phyloP scores from a whole-genome alignment of 2,797 vertebrate genomes.

The Jordanella pulchra region DNA sequence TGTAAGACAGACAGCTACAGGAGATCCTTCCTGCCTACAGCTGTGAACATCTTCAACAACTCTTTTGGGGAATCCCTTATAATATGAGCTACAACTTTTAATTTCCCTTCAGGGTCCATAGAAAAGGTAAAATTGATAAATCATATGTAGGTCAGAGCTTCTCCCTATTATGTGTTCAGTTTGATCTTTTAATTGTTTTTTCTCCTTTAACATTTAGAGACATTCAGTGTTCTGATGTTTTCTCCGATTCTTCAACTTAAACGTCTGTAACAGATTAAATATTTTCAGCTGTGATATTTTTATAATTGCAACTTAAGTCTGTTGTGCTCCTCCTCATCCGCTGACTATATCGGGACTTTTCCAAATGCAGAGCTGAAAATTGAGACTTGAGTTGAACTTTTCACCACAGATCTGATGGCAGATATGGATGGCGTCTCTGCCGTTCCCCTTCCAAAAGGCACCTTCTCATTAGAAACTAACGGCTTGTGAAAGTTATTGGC shows the following conservation, averaged over 20 bases:
- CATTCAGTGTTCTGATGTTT: neutral
- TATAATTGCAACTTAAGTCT: too few relatives aligned
- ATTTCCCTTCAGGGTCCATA: too few relatives aligned
- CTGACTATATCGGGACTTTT: neutral
- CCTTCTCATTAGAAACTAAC: neutral
- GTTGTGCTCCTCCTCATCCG: neutral
- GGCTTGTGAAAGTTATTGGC: slow-evolving; percentile 22
- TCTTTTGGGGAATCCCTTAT: too few relatives aligned
- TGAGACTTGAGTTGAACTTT: slow-evolving; percentile 1
- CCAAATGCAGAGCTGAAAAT: neutral
- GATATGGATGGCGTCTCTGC: slow-evolving; percentile 4
- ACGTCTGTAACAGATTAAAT: neutral
- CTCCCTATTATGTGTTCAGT: too few relatives aligned
- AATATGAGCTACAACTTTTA: too few relatives aligned
- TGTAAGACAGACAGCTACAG: too few relatives aligned
- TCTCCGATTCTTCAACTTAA: neutral
- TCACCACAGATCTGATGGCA: neutral
- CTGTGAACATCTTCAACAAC: too few relatives aligned
- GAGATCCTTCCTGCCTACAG: too few relatives aligned
- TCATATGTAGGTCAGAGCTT: neutral
- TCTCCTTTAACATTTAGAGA: neutral
- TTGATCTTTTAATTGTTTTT: neutral
- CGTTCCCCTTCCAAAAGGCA: neutral
- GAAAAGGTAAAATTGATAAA: too few relatives aligned
- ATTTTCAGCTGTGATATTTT: neutral